phyloP scores from a whole-genome alignment of 2,888 invertebrate species.

The Alloplasta piceator region DNA sequence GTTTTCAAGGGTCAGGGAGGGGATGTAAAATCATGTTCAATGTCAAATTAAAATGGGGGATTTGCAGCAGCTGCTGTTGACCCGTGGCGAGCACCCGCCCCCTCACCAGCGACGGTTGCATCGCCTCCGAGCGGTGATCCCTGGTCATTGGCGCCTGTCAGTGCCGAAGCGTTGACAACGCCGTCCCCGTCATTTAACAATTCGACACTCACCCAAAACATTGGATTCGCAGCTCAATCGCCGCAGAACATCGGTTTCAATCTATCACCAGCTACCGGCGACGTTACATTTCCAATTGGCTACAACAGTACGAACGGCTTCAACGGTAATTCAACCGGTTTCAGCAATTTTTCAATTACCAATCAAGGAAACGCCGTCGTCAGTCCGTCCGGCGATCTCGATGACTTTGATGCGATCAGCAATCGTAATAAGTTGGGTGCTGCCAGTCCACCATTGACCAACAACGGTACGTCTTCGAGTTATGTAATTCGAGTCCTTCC shows the following conservation, averaged over 20 bases:
- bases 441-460: conserved; percentile 78
- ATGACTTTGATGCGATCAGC: conserved; percentile 94
- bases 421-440: conserved; percentile 87
- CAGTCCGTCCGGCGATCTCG: conserved; percentile 88
- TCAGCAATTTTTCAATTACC: conserved; percentile 75
- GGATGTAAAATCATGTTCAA: conserved; percentile 31
- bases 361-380: conserved; percentile 73
- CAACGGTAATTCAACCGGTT: conserved; percentile 76
- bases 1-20: neutral
- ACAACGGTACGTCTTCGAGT: conserved; percentile 76
- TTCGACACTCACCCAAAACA: conserved; percentile 74
- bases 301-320: conserved; percentile 79
- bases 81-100: conserved; percentile 78
- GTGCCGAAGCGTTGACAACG: conserved; percentile 70
- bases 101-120: conserved; percentile 73
- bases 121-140: conserved; percentile 83
- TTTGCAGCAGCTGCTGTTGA: conserved; percentile 79
- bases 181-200: conserved; percentile 76
- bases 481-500: too few relatives aligned
- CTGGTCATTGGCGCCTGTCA: conserved; percentile 84
- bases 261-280: conserved; percentile 68
- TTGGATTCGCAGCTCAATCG: conserved; percentile 76
- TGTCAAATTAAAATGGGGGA: conserved; percentile 55
- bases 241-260: conserved; percentile 80
- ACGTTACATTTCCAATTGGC: conserved; percentile 70